Evolutionary conservation across 2,797 vertebrate species (phyloP).

Genomic region (Hoplostethus atlanticus): DNA sequence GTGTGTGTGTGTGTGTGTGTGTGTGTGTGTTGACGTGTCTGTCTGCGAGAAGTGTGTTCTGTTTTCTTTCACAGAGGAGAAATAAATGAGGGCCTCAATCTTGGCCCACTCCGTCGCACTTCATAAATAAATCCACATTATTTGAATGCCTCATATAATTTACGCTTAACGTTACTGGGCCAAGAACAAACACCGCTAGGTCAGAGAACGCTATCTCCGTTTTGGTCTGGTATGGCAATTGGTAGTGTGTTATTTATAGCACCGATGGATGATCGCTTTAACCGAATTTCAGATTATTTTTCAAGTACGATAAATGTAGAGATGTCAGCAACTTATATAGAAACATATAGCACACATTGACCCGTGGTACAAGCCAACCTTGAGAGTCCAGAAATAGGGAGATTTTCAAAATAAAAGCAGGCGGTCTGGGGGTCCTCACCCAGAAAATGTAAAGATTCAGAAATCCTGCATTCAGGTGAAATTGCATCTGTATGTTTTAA

Average conservation of each 20-base stretch:
- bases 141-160: conserved; percentile 8
- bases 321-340: too few relatives aligned
- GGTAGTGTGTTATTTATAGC: neutral
- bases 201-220: neutral
- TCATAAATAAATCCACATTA: conserved; percentile 39
- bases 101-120: conserved; percentile 36
- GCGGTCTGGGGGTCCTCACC: too few relatives aligned
- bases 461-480: too few relatives aligned
- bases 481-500: too few relatives aligned
- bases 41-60: conserved; percentile 19
- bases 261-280: conserved; percentile 17
- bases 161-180: neutral
- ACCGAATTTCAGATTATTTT: conserved; percentile 21
- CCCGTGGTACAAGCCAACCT: too few relatives aligned
- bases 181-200: conserved; percentile 1
- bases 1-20: neutral
- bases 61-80: conserved; percentile 28
- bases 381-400: too few relatives aligned
- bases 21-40: neutral
- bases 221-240: conserved; percentile 13
- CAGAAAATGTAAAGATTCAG: too few relatives aligned
- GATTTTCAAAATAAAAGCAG: too few relatives aligned
- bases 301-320: neutral
- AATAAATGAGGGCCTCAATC: conserved; percentile 28
- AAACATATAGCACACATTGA: too few relatives aligned